Conservation (phyloP, 2,888 invertebrate genomes). For the Steinernema hermaphroditum region DNA sequence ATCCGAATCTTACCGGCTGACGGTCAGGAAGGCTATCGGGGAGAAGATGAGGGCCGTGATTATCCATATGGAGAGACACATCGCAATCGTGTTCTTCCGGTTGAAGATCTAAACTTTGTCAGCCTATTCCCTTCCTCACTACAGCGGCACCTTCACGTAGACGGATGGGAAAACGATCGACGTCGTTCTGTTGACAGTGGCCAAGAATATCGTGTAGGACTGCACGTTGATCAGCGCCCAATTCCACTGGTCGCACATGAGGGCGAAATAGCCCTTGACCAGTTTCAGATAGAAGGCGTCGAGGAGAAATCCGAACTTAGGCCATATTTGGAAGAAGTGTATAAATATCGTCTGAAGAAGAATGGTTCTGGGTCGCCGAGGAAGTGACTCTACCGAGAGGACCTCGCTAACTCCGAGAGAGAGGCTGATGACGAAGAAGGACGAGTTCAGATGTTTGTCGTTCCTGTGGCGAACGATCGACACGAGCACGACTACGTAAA, state of each 20-base stretch:
- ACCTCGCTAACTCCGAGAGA: not conserved
- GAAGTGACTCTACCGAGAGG: not conserved
- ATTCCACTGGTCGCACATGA: conserved; percentile 20
- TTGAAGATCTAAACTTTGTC: not conserved
- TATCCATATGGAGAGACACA: not conserved
- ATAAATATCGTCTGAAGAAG: not conserved
- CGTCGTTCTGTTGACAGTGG: not conserved
- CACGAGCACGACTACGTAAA: not conserved
- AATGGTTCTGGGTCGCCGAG: not conserved
- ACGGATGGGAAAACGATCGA: not conserved
- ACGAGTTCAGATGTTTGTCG: not conserved
- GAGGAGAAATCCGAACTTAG: conserved; percentile 2
- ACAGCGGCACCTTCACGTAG: not conserved
- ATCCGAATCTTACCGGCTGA: not conserved
- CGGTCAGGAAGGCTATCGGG: not conserved
- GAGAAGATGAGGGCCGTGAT: not conserved
- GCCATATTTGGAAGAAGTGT: conserved; percentile 13
- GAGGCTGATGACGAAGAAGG: conserved; percentile 4
- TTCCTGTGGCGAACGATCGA: not conserved
- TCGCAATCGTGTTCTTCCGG: not conserved
- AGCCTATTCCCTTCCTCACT: not conserved
- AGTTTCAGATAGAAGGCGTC: not conserved
- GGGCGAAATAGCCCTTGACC: not conserved
- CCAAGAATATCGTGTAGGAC: not conserved
- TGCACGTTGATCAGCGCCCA: not conserved